Percentiles rank a stretch among this genome's conserved stretches.
Conservation (phyloP, 2,888 invertebrate genomes). For the Plusia festucae region DNA sequence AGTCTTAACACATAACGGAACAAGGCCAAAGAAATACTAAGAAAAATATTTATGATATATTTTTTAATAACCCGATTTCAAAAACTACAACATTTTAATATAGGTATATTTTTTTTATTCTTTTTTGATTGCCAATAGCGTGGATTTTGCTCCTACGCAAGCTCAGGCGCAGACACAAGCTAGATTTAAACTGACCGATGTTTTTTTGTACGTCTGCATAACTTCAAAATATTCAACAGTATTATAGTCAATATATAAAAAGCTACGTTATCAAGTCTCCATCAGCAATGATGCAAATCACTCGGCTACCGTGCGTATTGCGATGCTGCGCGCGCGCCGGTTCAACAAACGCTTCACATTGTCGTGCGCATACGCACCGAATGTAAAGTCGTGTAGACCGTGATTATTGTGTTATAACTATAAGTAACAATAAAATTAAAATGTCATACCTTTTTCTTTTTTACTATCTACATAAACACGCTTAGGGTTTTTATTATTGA, state of each 20-base stretch:
- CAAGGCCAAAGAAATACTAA: neutral
- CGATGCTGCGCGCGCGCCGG: slow-evolving; percentile 68
- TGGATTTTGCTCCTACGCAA: too few species aligned
- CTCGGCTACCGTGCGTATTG: slow-evolving; percentile 61
- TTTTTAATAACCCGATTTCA: neutral
- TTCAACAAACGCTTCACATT: slow-evolving; percentile 76
- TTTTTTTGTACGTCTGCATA: neutral
- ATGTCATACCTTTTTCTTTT: too few species aligned
- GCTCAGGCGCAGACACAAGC: too few species aligned
- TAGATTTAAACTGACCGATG: too few species aligned
- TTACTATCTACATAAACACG: too few species aligned
- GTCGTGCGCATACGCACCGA: slow-evolving; percentile 63
- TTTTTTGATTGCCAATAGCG: too few species aligned
- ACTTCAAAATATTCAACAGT: neutral
- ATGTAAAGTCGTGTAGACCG: slow-evolving; percentile 23
- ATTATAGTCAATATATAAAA: slow-evolving; percentile 9
- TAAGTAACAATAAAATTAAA: neutral
- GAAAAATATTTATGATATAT: neutral
- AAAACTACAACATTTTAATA: too few species aligned
- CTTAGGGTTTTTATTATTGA: too few species aligned
- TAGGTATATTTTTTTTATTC: too few species aligned
- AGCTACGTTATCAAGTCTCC: slow-evolving; percentile 38
- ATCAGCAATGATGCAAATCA: slow-evolving; percentile 54
- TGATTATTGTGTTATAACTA: slow-evolving; percentile 6
- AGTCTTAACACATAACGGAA: neutral